Evolutionary conservation across 2,797 vertebrate genomes (phyloP).

Genomic region (Trematomus bernacchii): DNA sequence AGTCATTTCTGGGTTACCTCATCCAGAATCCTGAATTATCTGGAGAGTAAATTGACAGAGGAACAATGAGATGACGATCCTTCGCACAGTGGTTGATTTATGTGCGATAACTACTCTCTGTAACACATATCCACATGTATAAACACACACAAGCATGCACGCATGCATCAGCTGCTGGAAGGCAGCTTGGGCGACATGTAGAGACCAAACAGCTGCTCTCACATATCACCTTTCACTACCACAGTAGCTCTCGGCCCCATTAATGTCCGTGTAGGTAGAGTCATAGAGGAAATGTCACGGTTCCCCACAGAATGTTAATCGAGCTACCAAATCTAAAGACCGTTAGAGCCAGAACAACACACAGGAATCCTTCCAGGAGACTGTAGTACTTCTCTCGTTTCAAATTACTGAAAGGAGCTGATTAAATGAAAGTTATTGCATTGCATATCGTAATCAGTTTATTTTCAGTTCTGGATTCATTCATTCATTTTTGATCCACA

Average conservation of each 20-base stretch:
- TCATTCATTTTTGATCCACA: conserved; percentile 31
- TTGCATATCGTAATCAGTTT: conserved; percentile 20
- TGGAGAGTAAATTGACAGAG: neutral
- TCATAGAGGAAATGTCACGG: conserved; percentile 60
- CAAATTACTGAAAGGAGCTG: neutral
- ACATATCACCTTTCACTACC: conserved; percentile 59
- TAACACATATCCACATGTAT: conserved; percentile 35
- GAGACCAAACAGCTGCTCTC: conserved; percentile 71
- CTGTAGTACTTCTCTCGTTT: neutral
- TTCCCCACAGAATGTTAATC: conserved; percentile 54
- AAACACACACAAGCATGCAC: conserved; percentile 15
- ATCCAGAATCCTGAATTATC: neutral
- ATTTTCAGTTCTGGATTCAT: conserved; percentile 39
- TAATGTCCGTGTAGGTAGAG: conserved; percentile 51
- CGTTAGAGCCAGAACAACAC: conserved; percentile 36
- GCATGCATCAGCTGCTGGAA: conserved; percentile 47
- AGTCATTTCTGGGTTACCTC: neutral
- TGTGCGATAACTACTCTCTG: conserved; percentile 21
- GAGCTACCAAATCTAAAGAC: conserved; percentile 52
- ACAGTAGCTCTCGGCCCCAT: conserved; percentile 17
- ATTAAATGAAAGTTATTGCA: conserved; percentile 25
- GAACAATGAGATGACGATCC: conserved; percentile 5
- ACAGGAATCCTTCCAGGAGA: conserved; percentile 40
- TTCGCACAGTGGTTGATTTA: conserved; percentile 37
- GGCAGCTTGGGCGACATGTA: conserved; percentile 4